phyloP scores from a whole-genome alignment of 2,113 vertebrate species.

The Tricholaema leucomelas region DNA sequence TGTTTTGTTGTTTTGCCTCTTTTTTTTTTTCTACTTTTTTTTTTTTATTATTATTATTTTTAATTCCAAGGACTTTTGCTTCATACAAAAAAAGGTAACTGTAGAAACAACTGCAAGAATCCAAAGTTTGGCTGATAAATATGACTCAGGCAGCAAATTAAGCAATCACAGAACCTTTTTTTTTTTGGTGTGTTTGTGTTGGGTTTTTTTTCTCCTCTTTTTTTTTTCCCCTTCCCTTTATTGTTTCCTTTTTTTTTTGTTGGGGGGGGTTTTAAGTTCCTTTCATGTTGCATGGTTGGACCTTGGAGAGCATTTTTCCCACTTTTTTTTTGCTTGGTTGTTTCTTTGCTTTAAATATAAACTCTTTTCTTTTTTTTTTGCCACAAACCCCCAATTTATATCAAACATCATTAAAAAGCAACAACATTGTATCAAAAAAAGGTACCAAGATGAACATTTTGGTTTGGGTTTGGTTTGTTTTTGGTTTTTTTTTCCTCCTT shows the following conservation, averaged over 20 bases:
- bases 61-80: slow-evolving; percentile 95
- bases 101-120: slow-evolving; percentile 97
- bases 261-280: slow-evolving; percentile 71
- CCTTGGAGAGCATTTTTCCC: slow-evolving; percentile 69
- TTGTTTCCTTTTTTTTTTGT: neutral
- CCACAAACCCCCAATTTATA: slow-evolving; percentile 91
- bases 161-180: slow-evolving; percentile 79
- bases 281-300: slow-evolving; percentile 76
- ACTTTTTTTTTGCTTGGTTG: neutral
- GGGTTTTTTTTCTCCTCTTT: neutral
- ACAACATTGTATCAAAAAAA: slow-evolving; percentile 93
- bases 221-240: neutral
- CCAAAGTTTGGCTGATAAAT: slow-evolving; percentile 91
- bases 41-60: slow-evolving; percentile 84
- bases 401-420: slow-evolving; percentile 96
- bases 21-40: neutral
- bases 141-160: slow-evolving; percentile 89
- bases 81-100: slow-evolving; percentile 99
- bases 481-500: no score
- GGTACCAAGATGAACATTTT: slow-evolving; percentile 87
- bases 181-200: neutral
- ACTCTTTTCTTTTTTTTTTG: no score
- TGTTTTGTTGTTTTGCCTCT: neutral
- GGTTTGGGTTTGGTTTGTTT: neutral
- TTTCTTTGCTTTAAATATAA: slow-evolving; percentile 82